A percentile compares a stretch with the other conserved stretches of the same genome.
These are phyloP conservation scores for Sebastes fasciatus DNA, from an alignment of 2,113 vertebrate genomes.

Conservation along the genomic window DNA sequence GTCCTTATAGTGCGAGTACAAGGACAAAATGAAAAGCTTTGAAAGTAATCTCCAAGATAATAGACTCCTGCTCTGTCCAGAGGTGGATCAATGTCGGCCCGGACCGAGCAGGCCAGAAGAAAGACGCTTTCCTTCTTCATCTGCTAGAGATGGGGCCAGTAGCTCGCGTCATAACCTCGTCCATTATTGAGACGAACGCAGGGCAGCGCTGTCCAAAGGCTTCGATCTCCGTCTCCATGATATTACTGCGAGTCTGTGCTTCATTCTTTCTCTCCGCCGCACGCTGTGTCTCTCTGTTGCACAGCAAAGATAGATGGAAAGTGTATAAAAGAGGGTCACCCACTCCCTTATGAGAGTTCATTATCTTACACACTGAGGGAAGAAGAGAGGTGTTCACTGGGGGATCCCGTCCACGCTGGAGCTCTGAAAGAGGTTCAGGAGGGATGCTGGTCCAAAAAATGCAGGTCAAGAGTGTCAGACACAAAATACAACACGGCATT, in stretches of 20 bases:
- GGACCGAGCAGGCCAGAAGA: constrained; percentile 45
- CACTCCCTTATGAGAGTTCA: constrained; percentile 59
- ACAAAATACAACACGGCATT: constrained; percentile 70
- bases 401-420: constrained; percentile 33
- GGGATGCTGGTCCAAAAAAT: constrained; percentile 53
- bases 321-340: constrained; percentile 52
- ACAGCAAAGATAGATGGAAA: constrained; percentile 63
- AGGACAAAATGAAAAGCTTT: constrained; percentile 71
- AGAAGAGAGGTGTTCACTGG: constrained; percentile 42
- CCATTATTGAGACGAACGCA: constrained; percentile 53
- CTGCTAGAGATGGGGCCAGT: constrained; percentile 43
- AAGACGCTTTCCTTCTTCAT: constrained; percentile 66
- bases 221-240: constrained; percentile 51
- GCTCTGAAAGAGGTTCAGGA: constrained; percentile 55
- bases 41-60: constrained; percentile 80
- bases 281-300: constrained; percentile 18
- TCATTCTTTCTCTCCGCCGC: constrained; percentile 36
- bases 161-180: constrained; percentile 45
- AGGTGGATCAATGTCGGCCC: constrained; percentile 71
- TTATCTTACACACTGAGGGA: constrained; percentile 62
- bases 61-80: constrained; percentile 69
- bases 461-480: constrained; percentile 76
- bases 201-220: constrained; percentile 39
- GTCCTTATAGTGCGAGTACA: constrained; percentile 38
- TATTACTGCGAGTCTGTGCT: constrained; percentile 51